phyloP scores from a whole-genome alignment of 2,113 vertebrate species.

The Gopherus flavomarginatus region DNA sequence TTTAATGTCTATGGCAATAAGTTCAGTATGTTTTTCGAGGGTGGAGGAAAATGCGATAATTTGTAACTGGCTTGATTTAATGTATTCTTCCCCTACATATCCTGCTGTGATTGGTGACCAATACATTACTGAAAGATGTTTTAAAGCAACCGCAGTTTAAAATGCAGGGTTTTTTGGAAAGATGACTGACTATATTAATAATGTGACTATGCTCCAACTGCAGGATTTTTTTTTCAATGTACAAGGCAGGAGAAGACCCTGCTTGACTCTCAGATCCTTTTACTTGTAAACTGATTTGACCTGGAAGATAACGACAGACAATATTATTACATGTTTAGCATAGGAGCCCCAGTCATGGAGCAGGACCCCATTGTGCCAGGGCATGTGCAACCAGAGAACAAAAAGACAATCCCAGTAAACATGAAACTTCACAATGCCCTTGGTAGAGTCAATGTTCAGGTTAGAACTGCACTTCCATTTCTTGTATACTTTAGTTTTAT shows the following conservation, averaged over 20 bases:
- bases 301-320: accelerated
- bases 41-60: not conserved
- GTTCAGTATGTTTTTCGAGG: not conserved
- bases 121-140: not conserved
- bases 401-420: accelerated
- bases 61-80: not conserved
- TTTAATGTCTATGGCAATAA: not conserved
- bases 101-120: not conserved
- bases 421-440: not conserved
- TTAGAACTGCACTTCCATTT: constrained; percentile 49
- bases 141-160: not conserved
- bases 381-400: not conserved
- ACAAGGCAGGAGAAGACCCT: not conserved
- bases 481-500: constrained; percentile 8
- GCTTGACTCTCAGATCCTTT: not conserved
- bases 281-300: not conserved
- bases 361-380: not conserved
- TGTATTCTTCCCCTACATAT: not conserved
- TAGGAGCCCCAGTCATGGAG: not conserved
- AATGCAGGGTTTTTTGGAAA: not conserved
- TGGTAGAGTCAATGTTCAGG: constrained; percentile 14
- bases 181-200: too few relatives aligned
- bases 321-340: not conserved
- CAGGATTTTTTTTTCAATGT: not conserved
- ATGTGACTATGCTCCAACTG: not conserved